Base-by-base conservation (phyloP, 1,140 invertebrate species). In the Trinorchestia longiramus region DNA sequence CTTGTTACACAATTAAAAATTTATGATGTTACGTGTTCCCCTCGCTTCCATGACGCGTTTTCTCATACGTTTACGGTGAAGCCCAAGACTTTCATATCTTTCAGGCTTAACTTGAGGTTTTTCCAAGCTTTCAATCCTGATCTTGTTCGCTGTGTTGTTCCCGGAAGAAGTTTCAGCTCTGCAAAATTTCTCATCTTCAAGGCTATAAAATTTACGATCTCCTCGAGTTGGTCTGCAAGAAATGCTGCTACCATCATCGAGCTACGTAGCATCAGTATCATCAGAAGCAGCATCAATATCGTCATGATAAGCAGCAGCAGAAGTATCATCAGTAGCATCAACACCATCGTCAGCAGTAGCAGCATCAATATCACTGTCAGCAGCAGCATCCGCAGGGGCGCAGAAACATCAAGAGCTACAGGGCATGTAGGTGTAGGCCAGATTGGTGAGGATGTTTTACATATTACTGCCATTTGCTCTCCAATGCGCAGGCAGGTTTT, bases 381-480 rank as follows among this genome's bases (percentile, higher is more conserved):
- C 47, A 53, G 6, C 47, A 53, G 19, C 47, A 53, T 53, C 47
- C 47, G 19, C 6, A 28, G 36, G 88, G 43, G n/a, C 36, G 88
- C 36, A 42, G 43, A 41, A 90, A 41, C 88, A 90, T 41, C 88
- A 90, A 28, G n/a, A 90, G 23, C 88, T 42, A 90, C n/a, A 90
- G n/a, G 62, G 62, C 43, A 90, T 15, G 88, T 6, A 53, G 47
- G 47, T 53, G 19, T 19, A 53, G 87, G 88, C 41, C 88, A 90
- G 88, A 90, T 90, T 90, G 88, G n/a, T 41, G 88, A 42, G 88
- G n/a, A 90, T 90, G 88, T 90, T 90, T 90, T 90, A 90, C 88
- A 90, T 90, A 90, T 90, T 90, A 42, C 88, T 90, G 88, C 88
- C 88, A 43, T 90, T 90, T 90, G 43, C 88, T 42, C 23, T 4